Evolutionary conservation across 2,113 vertebrate species (phyloP).

Genomic region (Antennarius striatus): DNA sequence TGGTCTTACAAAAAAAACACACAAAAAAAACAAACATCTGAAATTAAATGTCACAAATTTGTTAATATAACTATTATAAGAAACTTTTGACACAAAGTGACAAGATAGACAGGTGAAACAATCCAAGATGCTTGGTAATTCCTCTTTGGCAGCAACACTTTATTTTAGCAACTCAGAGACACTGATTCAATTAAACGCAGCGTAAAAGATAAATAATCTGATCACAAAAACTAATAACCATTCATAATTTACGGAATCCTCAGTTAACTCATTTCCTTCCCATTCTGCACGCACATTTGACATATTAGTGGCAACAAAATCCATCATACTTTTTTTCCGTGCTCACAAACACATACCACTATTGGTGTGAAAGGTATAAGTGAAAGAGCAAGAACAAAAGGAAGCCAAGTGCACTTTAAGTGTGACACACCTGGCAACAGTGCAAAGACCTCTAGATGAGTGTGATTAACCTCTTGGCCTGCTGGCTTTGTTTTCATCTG

Average conservation of each 20-base stretch:
- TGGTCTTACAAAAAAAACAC: conserved; percentile 43
- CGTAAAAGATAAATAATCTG: conserved; percentile 1
- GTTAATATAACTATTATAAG: conserved; percentile 4
- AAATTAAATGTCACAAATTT: conserved; percentile 22
- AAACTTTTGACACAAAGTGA: conserved; percentile 11
- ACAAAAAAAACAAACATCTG: conserved; percentile 38
- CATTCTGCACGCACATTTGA: conserved; percentile 9
- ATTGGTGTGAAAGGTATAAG: conserved; percentile 41
- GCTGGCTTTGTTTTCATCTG: conserved; percentile 61
- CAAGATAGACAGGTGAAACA: conserved; percentile 5
- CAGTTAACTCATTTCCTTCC: conserved; percentile 15
- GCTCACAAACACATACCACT: conserved; percentile 3
- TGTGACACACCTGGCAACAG: conserved; percentile 64
- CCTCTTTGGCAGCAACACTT: conserved; percentile 5
- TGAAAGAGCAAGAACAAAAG: conserved; percentile 51
- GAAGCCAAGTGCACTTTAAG: conserved; percentile 59
- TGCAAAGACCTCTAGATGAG: conserved; percentile 47
- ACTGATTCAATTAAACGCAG: background rate
- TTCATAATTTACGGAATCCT: background rate
- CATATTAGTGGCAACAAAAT: conserved; percentile 17
- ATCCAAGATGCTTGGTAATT: conserved; percentile 13
- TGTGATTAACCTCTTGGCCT: conserved; percentile 64
- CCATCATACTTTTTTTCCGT: conserved; percentile 18
- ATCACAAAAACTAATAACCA: background rate
- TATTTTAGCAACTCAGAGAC: conserved; percentile 16